Base-by-base conservation (phyloP, 2,797 vertebrate species). In the Thaleichthys pacificus region DNA sequence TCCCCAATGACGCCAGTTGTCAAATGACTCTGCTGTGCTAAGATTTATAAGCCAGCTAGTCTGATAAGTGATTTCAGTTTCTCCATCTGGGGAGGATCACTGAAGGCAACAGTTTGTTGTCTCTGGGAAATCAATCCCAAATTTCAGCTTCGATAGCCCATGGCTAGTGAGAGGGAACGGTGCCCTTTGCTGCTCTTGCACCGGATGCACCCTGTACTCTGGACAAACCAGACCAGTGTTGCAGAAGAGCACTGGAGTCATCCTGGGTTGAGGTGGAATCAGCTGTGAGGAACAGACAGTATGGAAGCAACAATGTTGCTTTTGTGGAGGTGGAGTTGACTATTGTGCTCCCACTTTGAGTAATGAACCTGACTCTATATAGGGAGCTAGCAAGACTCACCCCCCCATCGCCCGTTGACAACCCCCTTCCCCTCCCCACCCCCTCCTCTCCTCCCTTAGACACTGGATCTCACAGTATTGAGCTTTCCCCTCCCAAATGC, bases 111-210 rank as follows among this genome's bases (percentile, higher is more conserved):
- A 51, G 51, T n/a, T 57, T 71, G 58, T 83, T 82, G 78, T 68
- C 73, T 72, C 47, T 64, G 57, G 65, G 30, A 84, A 79, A 80
- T 82, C 75, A 84, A 71, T 14, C 69, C 11, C 5, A 56, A 0
- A 79, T 76, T 69, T 30, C 1, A 35, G 28, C 54, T 57, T 35
- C 32, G 49, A 68, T 68, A 5, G 28, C 24, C 21, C 15, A 38
- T 21, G 22, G 66, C 35, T 32, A 14, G 35, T 61, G 54, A 51
- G 47, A 5, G 2, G 32, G 28, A 69, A 58, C 22, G 24, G 19
- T 15, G 6, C 30, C 9, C 63, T 66, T 38, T 19, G 28, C 42
- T 71, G 15, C 47, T 21, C 32, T 47, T 21, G 51, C 51, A 49
- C 26, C 6, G 8, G 58, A 58, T n/a, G 30, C 51, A 65, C n/a